phyloP scores from a whole-genome alignment of 1,140 invertebrate genomes.

The Meloidogyne exigua region DNA sequence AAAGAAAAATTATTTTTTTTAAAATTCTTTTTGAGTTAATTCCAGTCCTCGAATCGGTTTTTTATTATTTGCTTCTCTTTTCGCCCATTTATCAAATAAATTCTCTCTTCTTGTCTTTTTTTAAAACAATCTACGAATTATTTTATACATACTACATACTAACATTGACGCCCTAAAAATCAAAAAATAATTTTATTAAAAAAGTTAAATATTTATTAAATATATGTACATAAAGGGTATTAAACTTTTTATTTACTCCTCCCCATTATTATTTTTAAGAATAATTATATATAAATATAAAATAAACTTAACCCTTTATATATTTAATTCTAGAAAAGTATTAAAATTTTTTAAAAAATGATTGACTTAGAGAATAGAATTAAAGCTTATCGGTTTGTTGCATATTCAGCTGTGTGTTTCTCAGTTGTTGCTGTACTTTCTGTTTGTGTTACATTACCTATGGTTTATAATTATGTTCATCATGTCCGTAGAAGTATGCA shows the following conservation, averaged over 20 bases:
- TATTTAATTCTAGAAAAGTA: neutral
- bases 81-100: constrained; percentile 1
- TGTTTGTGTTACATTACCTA: constrained; percentile 58
- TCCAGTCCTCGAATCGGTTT: neutral
- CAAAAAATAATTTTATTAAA: neutral
- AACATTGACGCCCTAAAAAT: neutral
- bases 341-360: constrained; percentile 1
- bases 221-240: neutral
- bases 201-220: neutral
- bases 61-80: neutral
- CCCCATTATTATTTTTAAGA: neutral
- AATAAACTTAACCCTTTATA: neutral
- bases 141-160: neutral
- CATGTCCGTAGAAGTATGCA: constrained; percentile 57
- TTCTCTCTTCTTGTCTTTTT: neutral
- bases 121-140: neutral
- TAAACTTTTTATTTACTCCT: neutral
- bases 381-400: constrained; percentile 51
- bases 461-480: constrained; percentile 61
- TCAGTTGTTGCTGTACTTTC: constrained; percentile 44
- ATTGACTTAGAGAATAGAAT: constrained; percentile 47
- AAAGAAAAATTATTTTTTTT: neutral
- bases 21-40: neutral
- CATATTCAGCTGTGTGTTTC: constrained; percentile 46
- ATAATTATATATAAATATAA: no score